Base-by-base conservation (phyloP, 2,113 vertebrate genomes). In the Actinemys pallida region DNA sequence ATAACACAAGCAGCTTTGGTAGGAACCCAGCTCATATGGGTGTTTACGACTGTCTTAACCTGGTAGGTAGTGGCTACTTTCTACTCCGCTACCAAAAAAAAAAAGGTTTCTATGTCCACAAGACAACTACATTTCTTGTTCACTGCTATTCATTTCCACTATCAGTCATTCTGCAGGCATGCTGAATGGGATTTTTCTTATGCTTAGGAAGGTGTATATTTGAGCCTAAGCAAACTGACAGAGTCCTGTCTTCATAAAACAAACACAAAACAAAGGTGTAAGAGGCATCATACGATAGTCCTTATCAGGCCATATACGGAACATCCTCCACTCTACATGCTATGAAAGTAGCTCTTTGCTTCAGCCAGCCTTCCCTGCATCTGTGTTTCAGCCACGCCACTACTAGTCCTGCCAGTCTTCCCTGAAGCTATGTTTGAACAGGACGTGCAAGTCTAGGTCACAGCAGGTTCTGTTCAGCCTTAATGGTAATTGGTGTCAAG, bases 1-100 rank as follows among this genome's bases (percentile, higher is more conserved):
- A 57, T 95, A 92, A 81, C n/a, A 65, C 52, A 78, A 47, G 96
- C 94, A 93, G 24, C 84, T 94, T 93, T 89, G 95, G 94, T 92
- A 93, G 96, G 93, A 90, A 80, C 93, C 96, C 95, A 92, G 81
- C 93, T 92, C 96, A 96, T 93, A 96, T 97, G 96, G 96, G 96
- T 92, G 57, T 86, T 96, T 93, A 69, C 57, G 29, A n/a, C 80
- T 90, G 95, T 96, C 93, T 96, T 97, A 89, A 91, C 91, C 80
- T 45, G 65, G 96, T 92, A 91, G 82, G 79, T 90, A 94, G 93
- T 97, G 93, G 91, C 82, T 96, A 95, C 93, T 93, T 95, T 90
- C 94, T 94, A 29, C 86, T 93, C 92, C 79, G 82, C 88, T 0
- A 1, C 12, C 1, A 42, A 42, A 42, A 42, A 57, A 96, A 35